These are phyloP conservation scores for Mesocricetus auratus DNA, from an alignment of 2,113 vertebrate species.

Conservation along the genomic window DNA sequence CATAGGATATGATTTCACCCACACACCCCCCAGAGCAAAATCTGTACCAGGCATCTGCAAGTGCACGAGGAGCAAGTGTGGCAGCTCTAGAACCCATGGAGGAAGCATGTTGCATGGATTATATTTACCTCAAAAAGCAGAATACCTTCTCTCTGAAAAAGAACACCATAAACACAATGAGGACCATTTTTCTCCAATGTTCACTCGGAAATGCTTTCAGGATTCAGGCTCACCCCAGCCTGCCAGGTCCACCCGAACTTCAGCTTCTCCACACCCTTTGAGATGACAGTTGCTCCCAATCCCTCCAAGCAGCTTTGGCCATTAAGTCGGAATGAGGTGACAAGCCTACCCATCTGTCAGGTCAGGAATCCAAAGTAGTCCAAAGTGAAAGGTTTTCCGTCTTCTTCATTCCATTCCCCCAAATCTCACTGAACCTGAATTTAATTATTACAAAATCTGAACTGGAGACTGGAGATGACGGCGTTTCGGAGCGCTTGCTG, in stretches of 20 bases:
- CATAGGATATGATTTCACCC: slow-evolving; percentile 31
- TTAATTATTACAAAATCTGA: not conserved
- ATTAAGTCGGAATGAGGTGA: not conserved
- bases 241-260: not conserved
- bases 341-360: not conserved
- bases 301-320: not conserved
- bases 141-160: slow-evolving; percentile 5
- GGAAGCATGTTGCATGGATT: not conserved
- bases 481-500: not conserved
- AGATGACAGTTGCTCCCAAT: not conserved
- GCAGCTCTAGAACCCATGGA: not conserved
- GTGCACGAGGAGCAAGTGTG: not conserved
- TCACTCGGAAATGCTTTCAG: slow-evolving; percentile 67
- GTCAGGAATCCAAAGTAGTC: not conserved
- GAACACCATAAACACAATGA: slow-evolving; percentile 36
- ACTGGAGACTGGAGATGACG: not conserved
- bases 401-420: not conserved
- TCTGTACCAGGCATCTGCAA: not conserved
- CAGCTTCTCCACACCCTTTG: not conserved
- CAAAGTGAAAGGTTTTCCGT: not conserved
- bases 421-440: not conserved
- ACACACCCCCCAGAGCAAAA: not conserved
- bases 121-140: slow-evolving; percentile 63
- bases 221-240: not conserved
- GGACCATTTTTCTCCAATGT: slow-evolving; percentile 60